These are phyloP conservation scores for Meteorus cinctellus DNA, from an alignment of 2,888 invertebrate species.

Conservation along the genomic window DNA sequence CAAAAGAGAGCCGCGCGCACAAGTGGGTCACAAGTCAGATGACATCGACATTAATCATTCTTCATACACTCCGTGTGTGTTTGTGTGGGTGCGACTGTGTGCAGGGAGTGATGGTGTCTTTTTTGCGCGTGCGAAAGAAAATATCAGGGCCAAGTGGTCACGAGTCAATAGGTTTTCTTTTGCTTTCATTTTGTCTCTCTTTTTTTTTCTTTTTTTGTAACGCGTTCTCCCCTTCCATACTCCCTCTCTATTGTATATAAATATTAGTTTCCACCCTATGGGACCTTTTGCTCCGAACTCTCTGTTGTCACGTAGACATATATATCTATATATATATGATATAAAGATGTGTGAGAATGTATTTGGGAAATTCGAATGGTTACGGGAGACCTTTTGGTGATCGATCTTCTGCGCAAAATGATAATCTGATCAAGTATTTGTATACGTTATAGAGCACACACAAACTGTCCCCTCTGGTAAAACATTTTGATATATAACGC, in stretches of 20 bases:
- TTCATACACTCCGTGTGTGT: background rate
- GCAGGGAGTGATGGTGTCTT: background rate
- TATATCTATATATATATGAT: background rate
- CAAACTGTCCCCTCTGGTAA: background rate
- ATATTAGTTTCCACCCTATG: slow-evolving; percentile 24
- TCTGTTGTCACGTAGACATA: background rate
- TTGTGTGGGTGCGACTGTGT: no score
- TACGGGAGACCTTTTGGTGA: background rate
- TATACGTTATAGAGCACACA: slow-evolving; percentile 7
- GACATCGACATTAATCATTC: slow-evolving; percentile 38
- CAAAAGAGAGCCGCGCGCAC: background rate
- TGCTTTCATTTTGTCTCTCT: background rate
- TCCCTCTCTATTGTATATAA: slow-evolving; percentile 15
- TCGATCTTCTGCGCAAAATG: slow-evolving; percentile 34
- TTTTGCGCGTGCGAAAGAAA: slow-evolving; percentile 13
- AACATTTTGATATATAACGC: slow-evolving; percentile 21
- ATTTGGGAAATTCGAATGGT: background rate
- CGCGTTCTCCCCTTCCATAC: background rate
- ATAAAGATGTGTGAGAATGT: slow-evolving; percentile 15
- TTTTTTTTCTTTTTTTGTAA: slow-evolving; percentile 1
- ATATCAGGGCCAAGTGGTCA: slow-evolving; percentile 27
- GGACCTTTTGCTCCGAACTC: slow-evolving; percentile 19
- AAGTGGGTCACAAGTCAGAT: slow-evolving; percentile 31
- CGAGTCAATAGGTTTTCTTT: slow-evolving; percentile 15
- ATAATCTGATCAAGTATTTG: slow-evolving; percentile 36